Conservation (phyloP, 2,888 invertebrate species). For the Coleophora deauratella region DNA sequence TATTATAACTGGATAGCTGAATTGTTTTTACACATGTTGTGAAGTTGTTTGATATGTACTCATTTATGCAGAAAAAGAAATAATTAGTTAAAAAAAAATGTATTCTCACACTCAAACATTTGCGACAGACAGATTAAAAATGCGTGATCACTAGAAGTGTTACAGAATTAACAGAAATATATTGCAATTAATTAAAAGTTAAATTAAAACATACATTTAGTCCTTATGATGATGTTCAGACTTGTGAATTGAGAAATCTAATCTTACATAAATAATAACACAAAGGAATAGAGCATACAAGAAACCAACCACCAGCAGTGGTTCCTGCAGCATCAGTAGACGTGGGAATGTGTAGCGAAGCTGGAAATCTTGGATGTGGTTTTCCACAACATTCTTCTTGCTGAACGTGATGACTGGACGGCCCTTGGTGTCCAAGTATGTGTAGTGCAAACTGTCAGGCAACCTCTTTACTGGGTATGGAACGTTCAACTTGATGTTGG, state of each 20-base stretch:
- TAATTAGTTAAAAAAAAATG: too few relatives aligned
- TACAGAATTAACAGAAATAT: conserved; percentile 18
- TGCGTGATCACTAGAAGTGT: conserved; percentile 36
- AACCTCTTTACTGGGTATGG: conserved; percentile 87
- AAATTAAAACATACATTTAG: conserved; percentile 31
- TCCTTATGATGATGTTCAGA: conserved; percentile 75
- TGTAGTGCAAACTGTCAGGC: conserved; percentile 86
- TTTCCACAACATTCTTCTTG: conserved; percentile 92
- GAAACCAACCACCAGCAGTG: conserved; percentile 89
- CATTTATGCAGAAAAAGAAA: too few relatives aligned
- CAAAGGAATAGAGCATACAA: conserved; percentile 91
- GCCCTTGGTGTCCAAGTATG: conserved; percentile 96
- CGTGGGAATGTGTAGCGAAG: conserved; percentile 91
- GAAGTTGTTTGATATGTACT: too few relatives aligned
- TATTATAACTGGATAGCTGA: too few relatives aligned
- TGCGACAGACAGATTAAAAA: conserved; percentile 25
- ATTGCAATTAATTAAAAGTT: conserved; percentile 4
- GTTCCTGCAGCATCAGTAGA: conserved; percentile 92
- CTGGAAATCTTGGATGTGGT: conserved; percentile 96
- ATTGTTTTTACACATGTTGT: too few relatives aligned
- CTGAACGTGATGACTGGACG: conserved; percentile 89
- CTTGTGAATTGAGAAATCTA: conserved; percentile 95
- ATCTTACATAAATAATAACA: conserved; percentile 94
- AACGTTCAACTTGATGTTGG: conserved; percentile 84
- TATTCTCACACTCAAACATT: conserved; percentile 32